These are phyloP conservation scores for Chauna torquata DNA, from an alignment of 2,113 vertebrate genomes.

Conservation along the genomic window DNA sequence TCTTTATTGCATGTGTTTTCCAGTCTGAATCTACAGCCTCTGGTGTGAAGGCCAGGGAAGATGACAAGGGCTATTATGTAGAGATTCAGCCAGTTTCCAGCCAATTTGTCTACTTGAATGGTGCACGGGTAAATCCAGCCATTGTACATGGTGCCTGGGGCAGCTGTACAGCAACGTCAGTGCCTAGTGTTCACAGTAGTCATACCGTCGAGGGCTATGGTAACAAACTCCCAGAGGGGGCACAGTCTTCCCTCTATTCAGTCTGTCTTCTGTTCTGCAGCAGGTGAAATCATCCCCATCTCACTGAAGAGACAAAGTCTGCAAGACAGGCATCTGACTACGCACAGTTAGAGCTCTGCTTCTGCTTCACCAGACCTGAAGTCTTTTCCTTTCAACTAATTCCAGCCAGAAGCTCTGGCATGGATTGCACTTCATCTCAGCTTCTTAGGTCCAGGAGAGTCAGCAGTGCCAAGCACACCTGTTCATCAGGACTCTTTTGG, in stretches of 20 bases:
- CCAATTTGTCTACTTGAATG: not conserved
- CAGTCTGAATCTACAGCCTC: not conserved
- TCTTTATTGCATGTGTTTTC: not conserved
- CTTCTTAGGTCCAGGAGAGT: not conserved
- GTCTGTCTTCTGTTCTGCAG: not conserved
- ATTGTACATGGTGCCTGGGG: not conserved
- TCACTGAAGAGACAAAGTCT: not conserved
- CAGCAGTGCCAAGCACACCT: not conserved
- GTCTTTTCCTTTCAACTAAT: not conserved
- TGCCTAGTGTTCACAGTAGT: not conserved
- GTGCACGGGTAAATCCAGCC: not conserved
- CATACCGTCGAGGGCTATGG: not conserved
- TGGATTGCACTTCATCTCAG: not conserved
- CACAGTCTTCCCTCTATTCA: not conserved
- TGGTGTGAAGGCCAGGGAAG: not conserved
- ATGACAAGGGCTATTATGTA: not conserved
- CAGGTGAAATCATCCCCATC: not conserved
- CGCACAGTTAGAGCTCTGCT: not conserved
- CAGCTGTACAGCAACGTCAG: not conserved
- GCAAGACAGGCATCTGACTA: not conserved
- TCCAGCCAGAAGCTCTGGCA: not conserved
- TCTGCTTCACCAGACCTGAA: not conserved
- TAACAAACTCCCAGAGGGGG: not conserved
- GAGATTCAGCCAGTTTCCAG: not conserved
- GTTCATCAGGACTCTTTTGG: not conserved